Evolutionary conservation across 2,797 vertebrate species (phyloP), one percentile per base, ranked within the genome.

Genomic region (Anguilla megastoma): DNA sequence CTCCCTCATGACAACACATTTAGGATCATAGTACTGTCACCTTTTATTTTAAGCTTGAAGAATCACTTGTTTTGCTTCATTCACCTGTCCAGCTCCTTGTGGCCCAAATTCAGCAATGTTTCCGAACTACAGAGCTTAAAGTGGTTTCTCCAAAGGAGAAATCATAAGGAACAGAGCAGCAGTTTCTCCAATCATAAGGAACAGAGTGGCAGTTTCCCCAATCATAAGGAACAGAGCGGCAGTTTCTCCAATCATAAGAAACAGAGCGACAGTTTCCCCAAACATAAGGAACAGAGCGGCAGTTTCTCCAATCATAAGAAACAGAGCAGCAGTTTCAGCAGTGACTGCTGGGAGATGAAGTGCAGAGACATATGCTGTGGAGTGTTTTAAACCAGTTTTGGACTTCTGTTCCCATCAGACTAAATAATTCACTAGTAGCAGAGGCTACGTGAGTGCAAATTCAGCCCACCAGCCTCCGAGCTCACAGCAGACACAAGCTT

Each of bases 261-360:
- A 36, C 36, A 36, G 36, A 36, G 36, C 2, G 1, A 0, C 36
- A 36, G 36, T 36, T 36, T 36, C 36, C 36, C 36, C 36, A 36
- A 36, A 2, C 36, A 7, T 50, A 50, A 50, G 1, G 2, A 54
- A 54, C 52, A 54, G 52, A 54, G 52, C 12, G 10, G 1, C 54
- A 56, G 54, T 56, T 16, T 56, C 54, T 12, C 16, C 54, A 9
- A 56, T 10, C 24, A 24, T 8, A 21, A 80, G 21, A 80, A 21
- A 7, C 76, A 80, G 27, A 41, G 76, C 18, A 41, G 30, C 12
- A 76, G 30, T 14, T 48, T 45, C 76, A 9, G 41, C 41, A 48
- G 76, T 48, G 41, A 50, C 76, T 24, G 76, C 41, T 80, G 76
- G 76, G 41, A 50, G 41, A 80, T 80, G 41, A 36, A 79, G 74